These are phyloP conservation scores for Phenganax subtilis DNA, from an alignment of 92 coral and sea anemone genomes.

Conservation along the genomic window DNA sequence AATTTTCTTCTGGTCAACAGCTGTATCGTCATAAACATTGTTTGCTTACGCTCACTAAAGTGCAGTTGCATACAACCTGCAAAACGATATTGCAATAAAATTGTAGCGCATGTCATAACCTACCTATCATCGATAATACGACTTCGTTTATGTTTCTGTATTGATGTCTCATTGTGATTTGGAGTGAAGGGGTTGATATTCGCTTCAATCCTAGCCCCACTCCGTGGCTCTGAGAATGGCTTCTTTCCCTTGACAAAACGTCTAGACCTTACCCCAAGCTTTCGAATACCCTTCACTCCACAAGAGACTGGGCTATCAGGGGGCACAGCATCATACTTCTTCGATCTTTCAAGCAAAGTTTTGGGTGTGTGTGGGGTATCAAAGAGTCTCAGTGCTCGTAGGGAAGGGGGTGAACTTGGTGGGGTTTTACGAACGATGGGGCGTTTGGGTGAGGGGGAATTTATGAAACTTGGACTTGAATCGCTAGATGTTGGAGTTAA, in stretches of 20 bases:
- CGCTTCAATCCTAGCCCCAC: slow-evolving; percentile 53
- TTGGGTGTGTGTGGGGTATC: slow-evolving; percentile 99
- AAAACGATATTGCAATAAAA: neutral
- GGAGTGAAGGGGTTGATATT: slow-evolving; percentile 98
- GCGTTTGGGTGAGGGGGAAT: slow-evolving; percentile 13
- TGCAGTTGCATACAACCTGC: neutral
- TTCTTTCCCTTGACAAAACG: slow-evolving; percentile 69
- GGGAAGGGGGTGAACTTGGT: slow-evolving; percentile 90
- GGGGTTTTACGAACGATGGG: slow-evolving; percentile 37
- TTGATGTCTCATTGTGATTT: slow-evolving; percentile 60
- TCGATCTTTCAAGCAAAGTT: slow-evolving; percentile 76
- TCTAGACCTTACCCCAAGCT: slow-evolving; percentile 60
- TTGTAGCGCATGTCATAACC: neutral
- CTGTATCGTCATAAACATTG: no score
- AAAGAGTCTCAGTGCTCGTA: slow-evolving; percentile 77
- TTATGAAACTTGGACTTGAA: slow-evolving; percentile 16
- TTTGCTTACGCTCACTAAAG: no score
- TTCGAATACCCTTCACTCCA: neutral
- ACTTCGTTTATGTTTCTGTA: slow-evolving; percentile 64
- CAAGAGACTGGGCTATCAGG: slow-evolving; percentile 41
- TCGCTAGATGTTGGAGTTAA: slow-evolving; percentile 39
- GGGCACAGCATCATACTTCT: slow-evolving; percentile 53
- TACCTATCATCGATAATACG: slow-evolving; percentile 59
- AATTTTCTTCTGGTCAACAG: no score
- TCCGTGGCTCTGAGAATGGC: slow-evolving; percentile 66